Evolutionary conservation across 2,888 invertebrate genomes (phyloP), one percentile per base, ranked within the genome.

Genomic region (Alentia gelatinosa): DNA sequence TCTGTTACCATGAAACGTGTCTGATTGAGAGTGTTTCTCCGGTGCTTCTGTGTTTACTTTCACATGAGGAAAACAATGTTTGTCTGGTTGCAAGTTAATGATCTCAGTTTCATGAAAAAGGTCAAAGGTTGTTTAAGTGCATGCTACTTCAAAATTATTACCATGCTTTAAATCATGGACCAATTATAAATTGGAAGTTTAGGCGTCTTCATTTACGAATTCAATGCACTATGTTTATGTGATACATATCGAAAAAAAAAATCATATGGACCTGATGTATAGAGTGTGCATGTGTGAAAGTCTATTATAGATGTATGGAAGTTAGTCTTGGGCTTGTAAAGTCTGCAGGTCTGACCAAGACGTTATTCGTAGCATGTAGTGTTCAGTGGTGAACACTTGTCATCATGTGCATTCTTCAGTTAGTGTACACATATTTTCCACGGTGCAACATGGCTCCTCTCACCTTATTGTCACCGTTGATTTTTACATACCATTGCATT

Each of bases 401-500:
- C 56, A n/a, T 56, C n/a, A 56, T n/a, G n/a, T n/a, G n/a, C n/a
- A n/a, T 56, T 56, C 3, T 56, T 1, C 19, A n/a, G n/a, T 56
- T 19, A 56, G 19, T n/a, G n/a, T 56, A 56, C 56, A 56, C 23
- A 56, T 56, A 56, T 56, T 56, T 56, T 56, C n/a, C 56, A 56
- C 56, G 56, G 56, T n/a, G 19, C 56, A n/a, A n/a, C 19, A 56
- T 1, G 19, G 56, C 23, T 56, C 56, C 56, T 3, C 12, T 9
- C 5, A 12, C 23, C 23, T 56, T n/a, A 12, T n/a, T 19, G 56
- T n/a, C n/a, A n/a, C 56, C 3, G 56, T 56, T n/a, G 56, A 56
- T 74, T 79, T 79, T 79, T 79, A 79, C 79, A 79, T 79, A 79
- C 79, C 79, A 79, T 37, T 79, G 79, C 79, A 79, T 79, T 79